These are phyloP conservation scores for Idaea dimidiata DNA, from an alignment of 2,888 invertebrate species.

Conservation along the genomic window DNA sequence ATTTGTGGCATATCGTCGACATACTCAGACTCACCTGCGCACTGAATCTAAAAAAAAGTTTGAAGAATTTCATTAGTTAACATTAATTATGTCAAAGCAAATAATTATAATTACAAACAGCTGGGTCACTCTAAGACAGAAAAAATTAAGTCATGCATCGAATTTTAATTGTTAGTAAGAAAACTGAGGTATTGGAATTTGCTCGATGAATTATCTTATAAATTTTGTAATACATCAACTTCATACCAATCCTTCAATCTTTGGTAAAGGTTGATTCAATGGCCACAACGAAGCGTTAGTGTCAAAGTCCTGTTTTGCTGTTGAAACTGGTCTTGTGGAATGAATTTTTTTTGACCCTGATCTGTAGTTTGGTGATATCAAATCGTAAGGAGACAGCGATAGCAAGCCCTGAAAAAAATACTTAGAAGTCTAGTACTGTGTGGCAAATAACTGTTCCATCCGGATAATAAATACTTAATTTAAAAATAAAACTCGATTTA, in stretches of 20 bases:
- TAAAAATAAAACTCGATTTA: too few relatives aligned
- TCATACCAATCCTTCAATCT: slow-evolving; percentile 78
- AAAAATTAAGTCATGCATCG: too few relatives aligned
- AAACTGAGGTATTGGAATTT: too few relatives aligned
- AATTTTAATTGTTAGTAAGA: too few relatives aligned
- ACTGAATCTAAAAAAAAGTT: slow-evolving; percentile 63
- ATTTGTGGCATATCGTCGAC: slow-evolving; percentile 81
- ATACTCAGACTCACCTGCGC: slow-evolving; percentile 85
- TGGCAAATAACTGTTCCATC: too few relatives aligned
- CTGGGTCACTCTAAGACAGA: too few relatives aligned
- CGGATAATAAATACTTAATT: too few relatives aligned
- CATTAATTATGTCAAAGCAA: too few relatives aligned
- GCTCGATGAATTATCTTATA: too few relatives aligned
- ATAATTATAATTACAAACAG: too few relatives aligned
- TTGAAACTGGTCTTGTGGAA: slow-evolving; percentile 53
- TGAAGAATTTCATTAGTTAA: neutral
- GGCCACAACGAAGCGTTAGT: slow-evolving; percentile 84
- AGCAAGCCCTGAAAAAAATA: slow-evolving; percentile 36
- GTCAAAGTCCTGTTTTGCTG: slow-evolving; percentile 82
- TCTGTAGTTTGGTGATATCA: slow-evolving; percentile 23
- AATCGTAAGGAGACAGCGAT: slow-evolving; percentile 25
- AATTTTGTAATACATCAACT: neutral
- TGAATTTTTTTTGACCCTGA: slow-evolving; percentile 37
- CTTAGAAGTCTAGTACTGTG: neutral
- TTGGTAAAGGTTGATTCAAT: slow-evolving; percentile 83